These are phyloP conservation scores for Monochamus saltuarius DNA, from an alignment of 1,140 invertebrate genomes.

Conservation along the genomic window DNA sequence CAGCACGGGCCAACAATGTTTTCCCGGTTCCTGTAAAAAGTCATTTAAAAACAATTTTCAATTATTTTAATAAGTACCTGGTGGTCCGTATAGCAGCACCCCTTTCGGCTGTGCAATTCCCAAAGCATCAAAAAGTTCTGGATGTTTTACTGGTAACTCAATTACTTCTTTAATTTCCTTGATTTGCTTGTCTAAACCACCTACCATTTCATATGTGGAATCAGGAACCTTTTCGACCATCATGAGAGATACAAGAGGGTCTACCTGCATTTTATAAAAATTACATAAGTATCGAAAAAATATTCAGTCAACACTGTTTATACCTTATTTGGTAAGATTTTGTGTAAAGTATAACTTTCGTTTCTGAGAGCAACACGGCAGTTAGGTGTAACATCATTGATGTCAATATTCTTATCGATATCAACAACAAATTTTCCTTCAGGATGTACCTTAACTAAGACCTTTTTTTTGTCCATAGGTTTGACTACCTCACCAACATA, in stretches of 20 bases:
- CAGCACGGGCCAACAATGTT: conserved; percentile 94
- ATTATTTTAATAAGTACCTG: conserved; percentile 61
- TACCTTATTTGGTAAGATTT: conserved; percentile 97
- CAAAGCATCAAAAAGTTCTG: conserved; percentile 97
- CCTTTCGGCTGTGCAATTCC: conserved; percentile 99
- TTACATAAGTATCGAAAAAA: not conserved
- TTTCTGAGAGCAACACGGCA: conserved; percentile 96
- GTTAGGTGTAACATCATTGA: conserved; percentile 97
- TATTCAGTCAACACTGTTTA: not conserved
- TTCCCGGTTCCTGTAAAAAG: conserved; percentile 70
- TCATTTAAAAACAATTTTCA: not conserved
- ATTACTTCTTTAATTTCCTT: conserved; percentile 99
- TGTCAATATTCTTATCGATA: conserved; percentile 99
- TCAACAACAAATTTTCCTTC: conserved; percentile 99
- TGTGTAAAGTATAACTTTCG: conserved; percentile 98
- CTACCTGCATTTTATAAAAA: conserved; percentile 66
- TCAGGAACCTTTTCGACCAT: conserved; percentile 99
- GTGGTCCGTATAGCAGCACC: conserved; percentile 96
- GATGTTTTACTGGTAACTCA: conserved; percentile 99
- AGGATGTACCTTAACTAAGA: conserved; percentile 98
- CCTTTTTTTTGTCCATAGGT: conserved; percentile 99
- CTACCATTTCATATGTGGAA: conserved; percentile 99
- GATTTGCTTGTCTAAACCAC: conserved; percentile 98
- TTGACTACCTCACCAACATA: conserved; percentile 99
- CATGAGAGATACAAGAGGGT: conserved; percentile 99